Conservation (phyloP, 2,888 invertebrate species). For the Eristalinus sepulchralis region DNA sequence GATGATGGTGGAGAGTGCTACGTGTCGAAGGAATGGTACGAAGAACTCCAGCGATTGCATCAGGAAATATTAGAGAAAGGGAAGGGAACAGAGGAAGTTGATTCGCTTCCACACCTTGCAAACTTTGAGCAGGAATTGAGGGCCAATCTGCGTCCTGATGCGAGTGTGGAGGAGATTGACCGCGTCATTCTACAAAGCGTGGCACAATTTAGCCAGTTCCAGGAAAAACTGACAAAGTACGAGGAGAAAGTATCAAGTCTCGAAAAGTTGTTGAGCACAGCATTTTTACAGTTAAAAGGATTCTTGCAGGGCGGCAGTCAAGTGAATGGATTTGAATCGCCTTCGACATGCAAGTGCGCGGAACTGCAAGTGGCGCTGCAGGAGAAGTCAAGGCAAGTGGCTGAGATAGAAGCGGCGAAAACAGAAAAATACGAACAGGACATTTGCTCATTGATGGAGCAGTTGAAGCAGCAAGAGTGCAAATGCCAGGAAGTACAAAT, state of each 20-base stretch:
- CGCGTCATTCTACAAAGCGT: neutral
- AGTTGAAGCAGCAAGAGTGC: slow-evolving; percentile 42
- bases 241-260: neutral
- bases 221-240: neutral
- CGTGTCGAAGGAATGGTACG: slow-evolving; percentile 32
- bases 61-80: slow-evolving; percentile 10
- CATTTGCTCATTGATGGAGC: slow-evolving; percentile 23
- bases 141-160: neutral
- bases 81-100: neutral
- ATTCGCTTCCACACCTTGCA: neutral
- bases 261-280: neutral
- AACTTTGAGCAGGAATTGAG: neutral
- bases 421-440: slow-evolving; percentile 25
- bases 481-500: slow-evolving; percentile 44
- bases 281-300: neutral
- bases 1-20: neutral
- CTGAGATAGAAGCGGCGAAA: neutral
- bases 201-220: neutral
- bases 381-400: slow-evolving; percentile 21
- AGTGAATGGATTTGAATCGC: neutral
- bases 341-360: slow-evolving; percentile 1
- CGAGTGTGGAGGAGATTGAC: neutral
- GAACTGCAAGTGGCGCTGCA: slow-evolving; percentile 18
- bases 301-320: neutral
- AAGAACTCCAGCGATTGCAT: slow-evolving; percentile 25